Percentiles rank a stretch among this genome's conserved stretches.
Conservation (phyloP, 2,797 vertebrate genomes). For the Dendrocincla fuliginosa region DNA sequence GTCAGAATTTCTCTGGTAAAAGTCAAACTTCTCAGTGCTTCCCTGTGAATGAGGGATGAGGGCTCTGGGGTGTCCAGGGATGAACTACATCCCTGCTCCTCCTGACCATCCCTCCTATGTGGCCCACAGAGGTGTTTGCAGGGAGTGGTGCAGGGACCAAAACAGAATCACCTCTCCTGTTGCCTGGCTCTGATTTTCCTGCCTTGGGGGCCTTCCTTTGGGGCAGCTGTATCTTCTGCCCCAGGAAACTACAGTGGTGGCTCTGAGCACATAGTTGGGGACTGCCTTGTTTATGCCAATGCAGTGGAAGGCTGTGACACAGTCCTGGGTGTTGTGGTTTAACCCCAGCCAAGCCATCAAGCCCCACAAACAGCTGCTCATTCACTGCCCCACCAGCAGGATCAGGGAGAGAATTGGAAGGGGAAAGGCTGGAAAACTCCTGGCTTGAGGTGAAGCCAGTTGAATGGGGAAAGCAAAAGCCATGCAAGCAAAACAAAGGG, state of each 20-base stretch:
- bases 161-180: not conserved
- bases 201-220: not conserved
- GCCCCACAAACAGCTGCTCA: accelerated
- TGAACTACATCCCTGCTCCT: not conserved
- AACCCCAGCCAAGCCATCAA: too few species aligned
- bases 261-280: not conserved
- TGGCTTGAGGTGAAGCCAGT: not conserved
- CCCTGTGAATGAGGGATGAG: not conserved
- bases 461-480: not conserved
- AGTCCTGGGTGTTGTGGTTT: not conserved
- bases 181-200: not conserved
- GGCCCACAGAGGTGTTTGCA: not conserved
- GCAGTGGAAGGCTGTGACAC: not conserved
- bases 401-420: accelerated
- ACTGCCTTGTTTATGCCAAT: not conserved
- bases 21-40: not conserved
- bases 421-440: not conserved
- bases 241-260: not conserved
- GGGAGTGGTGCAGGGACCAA: not conserved
- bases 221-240: not conserved
- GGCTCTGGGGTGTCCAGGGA: not conserved
- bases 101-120: accelerated
- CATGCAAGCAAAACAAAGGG: not conserved
- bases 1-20: not conserved
- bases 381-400: not conserved